A percentile compares a stretch with the other conserved stretches of the same genome.
Conservation (phyloP, 2,888 invertebrate genomes). For the Oscheius onirici region DNA sequence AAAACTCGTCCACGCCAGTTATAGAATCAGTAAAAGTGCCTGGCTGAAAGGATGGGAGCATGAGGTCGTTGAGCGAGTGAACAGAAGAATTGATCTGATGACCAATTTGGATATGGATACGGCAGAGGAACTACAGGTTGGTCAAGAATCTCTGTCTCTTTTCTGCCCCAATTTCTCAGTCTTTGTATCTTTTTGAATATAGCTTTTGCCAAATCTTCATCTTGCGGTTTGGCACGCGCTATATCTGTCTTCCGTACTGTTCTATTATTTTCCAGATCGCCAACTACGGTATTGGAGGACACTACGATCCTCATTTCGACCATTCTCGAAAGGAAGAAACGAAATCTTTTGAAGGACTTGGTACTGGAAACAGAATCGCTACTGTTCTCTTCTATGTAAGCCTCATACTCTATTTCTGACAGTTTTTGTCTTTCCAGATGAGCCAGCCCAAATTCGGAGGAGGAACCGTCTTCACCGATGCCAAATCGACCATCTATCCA, state of each 20-base stretch:
- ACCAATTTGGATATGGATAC: constrained; percentile 86
- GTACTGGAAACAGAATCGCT: constrained; percentile 91
- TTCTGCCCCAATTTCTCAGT: no score
- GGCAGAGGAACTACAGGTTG: constrained; percentile 89
- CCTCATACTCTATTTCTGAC: constrained; percentile 19
- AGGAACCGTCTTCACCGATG: constrained; percentile 94
- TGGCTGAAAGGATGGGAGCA: constrained; percentile 91
- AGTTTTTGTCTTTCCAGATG: constrained; percentile 79
- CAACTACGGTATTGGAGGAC: constrained; percentile 78
- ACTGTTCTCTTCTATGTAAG: constrained; percentile 95
- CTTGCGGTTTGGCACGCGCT: no score
- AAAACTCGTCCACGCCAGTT: constrained; percentile 87
- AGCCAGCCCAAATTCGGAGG: constrained; percentile 95
- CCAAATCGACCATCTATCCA: constrained; percentile 86
- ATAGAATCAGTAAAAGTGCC: constrained; percentile 78
- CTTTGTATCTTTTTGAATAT: no score
- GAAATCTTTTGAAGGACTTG: constrained; percentile 75
- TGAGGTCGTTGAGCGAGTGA: constrained; percentile 80
- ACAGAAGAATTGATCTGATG: constrained; percentile 84
- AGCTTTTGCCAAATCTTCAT: no score
- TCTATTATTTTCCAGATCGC: constrained; percentile 84
- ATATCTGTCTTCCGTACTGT: no score
- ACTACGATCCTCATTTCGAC: constrained; percentile 95
- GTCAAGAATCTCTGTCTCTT: no score
- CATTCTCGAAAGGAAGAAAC: constrained; percentile 75